Conservation (phyloP, 2,888 invertebrate species). For the Drosophila mimica region DNA sequence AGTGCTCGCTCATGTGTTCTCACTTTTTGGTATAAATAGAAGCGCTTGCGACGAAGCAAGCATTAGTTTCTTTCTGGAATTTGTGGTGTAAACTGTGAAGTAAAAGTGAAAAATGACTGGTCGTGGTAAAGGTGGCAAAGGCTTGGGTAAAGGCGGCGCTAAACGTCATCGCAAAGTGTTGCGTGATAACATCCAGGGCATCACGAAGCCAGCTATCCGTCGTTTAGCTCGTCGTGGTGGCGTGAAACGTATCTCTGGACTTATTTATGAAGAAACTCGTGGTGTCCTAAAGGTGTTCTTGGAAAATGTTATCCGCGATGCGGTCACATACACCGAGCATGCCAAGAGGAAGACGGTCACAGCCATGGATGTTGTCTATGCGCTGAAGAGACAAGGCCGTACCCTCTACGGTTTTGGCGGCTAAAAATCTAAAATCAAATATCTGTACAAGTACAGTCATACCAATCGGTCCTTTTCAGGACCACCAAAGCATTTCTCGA, state of each 20-base stretch:
- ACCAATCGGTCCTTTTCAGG: slow-evolving; percentile 2
- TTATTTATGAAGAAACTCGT: slow-evolving; percentile 92
- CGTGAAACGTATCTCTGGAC: slow-evolving; percentile 90
- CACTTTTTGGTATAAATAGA: neutral
- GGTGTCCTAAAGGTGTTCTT: slow-evolving; percentile 92
- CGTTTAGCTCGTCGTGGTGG: slow-evolving; percentile 90
- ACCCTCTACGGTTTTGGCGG: slow-evolving; percentile 93
- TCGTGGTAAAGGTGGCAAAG: slow-evolving; percentile 86
- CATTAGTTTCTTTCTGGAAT: neutral
- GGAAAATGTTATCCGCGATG: slow-evolving; percentile 93
- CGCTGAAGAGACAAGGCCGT: slow-evolving; percentile 92
- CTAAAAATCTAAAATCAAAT: slow-evolving; percentile 81
- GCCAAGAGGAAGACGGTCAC: slow-evolving; percentile 95
- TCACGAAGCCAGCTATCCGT: slow-evolving; percentile 92
- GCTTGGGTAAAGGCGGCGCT: slow-evolving; percentile 77
- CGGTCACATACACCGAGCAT: slow-evolving; percentile 94
- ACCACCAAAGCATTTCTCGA: neutral
- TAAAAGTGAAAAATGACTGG: slow-evolving; percentile 72
- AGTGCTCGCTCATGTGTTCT: neutral
- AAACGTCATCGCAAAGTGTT: slow-evolving; percentile 93
- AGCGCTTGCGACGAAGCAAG: neutral
- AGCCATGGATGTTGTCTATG: slow-evolving; percentile 95
- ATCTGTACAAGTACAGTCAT: neutral
- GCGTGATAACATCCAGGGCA: slow-evolving; percentile 92
- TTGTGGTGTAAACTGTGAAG: neutral